Base-by-base conservation (phyloP, 2,797 vertebrate genomes). In the Capromys pilorides region DNA sequence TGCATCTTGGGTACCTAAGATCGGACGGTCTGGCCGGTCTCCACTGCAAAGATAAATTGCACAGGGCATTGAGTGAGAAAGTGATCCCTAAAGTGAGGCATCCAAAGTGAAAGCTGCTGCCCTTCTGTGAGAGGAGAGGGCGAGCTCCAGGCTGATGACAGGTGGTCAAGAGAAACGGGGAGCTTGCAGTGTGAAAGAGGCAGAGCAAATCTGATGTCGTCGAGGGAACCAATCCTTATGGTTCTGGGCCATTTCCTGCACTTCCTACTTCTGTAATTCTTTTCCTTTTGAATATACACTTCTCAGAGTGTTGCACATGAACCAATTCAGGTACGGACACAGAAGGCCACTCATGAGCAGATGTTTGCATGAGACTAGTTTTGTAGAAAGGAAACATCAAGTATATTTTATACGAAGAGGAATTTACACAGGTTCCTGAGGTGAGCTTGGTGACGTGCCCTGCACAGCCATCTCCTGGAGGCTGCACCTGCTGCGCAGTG, bases 321-420 rank as follows among this genome's bases (percentile, higher is more conserved):
- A 33, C 14, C n/a, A 41, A 13, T 2, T 33, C 2, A 73, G 69
- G 73, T 39, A 77, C 3, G 61, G 36, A 61, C 4, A 51, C 8
- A 0, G 8, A 33, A 86, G 19, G 57, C 71, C 75, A 83, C 59
- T 9, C 62, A n/a, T 51, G 61, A 24, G 33, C 6, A 75, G 33
- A 59, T 67, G 26, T 93, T 24, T 79, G 28, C 51, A 2, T 86
- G 5, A 11, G 54, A 33, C 54, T 64, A 59, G 71, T 69, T 92
- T 86, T 51, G 39, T 54, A 80, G 71, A 69, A 64, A 16, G 54
- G n/a, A 88, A 62, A 66, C 9, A 41, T 85, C 88, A 41, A 94
- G 24, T 19, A 64, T 41, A 81, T 19, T 22, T 18, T 57, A 39
- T 7, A 67, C 39, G 39, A 67, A 82, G 57, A 10, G 88, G 28